phyloP scores from a whole-genome alignment of 2,888 invertebrate species.

The Drosophila gaucha region DNA sequence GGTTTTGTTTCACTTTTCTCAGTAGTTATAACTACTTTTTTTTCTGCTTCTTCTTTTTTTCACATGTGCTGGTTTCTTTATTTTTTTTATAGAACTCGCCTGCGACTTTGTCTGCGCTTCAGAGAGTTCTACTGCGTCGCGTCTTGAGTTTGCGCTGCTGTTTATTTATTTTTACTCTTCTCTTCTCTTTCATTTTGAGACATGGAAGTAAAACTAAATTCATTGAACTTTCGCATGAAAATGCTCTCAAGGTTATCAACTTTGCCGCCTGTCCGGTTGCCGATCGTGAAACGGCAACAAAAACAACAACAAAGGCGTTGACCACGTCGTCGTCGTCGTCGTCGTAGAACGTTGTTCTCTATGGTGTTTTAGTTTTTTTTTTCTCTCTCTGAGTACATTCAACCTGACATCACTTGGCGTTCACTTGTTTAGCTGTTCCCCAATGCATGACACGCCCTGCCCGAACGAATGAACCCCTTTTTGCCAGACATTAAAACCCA shows the following conservation, averaged over 20 bases:
- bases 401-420: slow-evolving; percentile 54
- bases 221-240: slow-evolving; percentile 84
- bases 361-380: slow-evolving; percentile 46
- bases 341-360: slow-evolving; percentile 52
- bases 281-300: slow-evolving; percentile 49
- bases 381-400: slow-evolving; percentile 60
- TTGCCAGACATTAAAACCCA: neutral
- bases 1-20: slow-evolving; percentile 80
- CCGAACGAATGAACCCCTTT: neutral
- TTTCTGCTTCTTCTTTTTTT: slow-evolving; percentile 29
- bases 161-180: slow-evolving; percentile 21
- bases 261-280: slow-evolving; percentile 74
- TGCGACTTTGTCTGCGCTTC: slow-evolving; percentile 56
- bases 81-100: slow-evolving; percentile 47
- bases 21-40: slow-evolving; percentile 62
- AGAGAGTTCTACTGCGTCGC: slow-evolving; percentile 29
- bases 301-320: slow-evolving; percentile 24
- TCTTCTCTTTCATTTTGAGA: slow-evolving; percentile 58
- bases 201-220: slow-evolving; percentile 83
- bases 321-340: slow-evolving; percentile 10
- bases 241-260: slow-evolving; percentile 84
- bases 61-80: slow-evolving; percentile 61
- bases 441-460: slow-evolving; percentile 55
- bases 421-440: slow-evolving; percentile 49
- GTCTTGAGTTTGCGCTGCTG: neutral